Evolutionary conservation across 2,797 vertebrate genomes (phyloP).

Genomic region (Anableps anableps): DNA sequence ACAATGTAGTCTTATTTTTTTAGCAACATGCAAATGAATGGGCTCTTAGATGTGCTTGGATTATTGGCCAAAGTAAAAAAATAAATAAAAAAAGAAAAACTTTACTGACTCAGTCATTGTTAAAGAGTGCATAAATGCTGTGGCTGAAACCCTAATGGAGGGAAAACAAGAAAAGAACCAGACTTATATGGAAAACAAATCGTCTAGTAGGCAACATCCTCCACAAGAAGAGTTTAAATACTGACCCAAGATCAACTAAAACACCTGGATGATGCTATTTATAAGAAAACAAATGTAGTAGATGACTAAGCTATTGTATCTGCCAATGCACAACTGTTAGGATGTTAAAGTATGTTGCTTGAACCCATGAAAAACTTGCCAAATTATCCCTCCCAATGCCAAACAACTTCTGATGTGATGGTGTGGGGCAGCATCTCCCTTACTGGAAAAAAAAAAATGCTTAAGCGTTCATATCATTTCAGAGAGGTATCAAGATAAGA

Average conservation of each 20-base stretch:
- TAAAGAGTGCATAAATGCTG: background rate
- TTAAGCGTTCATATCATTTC: background rate
- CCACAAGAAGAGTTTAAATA: background rate
- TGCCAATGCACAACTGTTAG: background rate
- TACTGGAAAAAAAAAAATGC: background rate
- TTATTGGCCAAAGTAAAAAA: background rate
- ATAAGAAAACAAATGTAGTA: background rate
- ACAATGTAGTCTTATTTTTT: background rate
- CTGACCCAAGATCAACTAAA: background rate
- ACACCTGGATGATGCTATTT: background rate
- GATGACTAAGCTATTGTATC: background rate
- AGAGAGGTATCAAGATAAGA: background rate
- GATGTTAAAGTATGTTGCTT: background rate
- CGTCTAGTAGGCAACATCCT: background rate
- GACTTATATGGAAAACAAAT: background rate
- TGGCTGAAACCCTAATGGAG: background rate
- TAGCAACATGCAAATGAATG: background rate
- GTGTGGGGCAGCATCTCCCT: background rate
- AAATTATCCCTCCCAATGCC: background rate
- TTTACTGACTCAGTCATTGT: background rate
- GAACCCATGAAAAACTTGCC: background rate
- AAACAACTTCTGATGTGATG: background rate
- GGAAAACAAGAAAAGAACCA: background rate
- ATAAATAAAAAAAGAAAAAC: too few relatives aligned
- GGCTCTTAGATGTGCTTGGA: background rate